Conservation (phyloP, 92 coral and sea anemone genomes). For the Phymanthus crucifer region DNA sequence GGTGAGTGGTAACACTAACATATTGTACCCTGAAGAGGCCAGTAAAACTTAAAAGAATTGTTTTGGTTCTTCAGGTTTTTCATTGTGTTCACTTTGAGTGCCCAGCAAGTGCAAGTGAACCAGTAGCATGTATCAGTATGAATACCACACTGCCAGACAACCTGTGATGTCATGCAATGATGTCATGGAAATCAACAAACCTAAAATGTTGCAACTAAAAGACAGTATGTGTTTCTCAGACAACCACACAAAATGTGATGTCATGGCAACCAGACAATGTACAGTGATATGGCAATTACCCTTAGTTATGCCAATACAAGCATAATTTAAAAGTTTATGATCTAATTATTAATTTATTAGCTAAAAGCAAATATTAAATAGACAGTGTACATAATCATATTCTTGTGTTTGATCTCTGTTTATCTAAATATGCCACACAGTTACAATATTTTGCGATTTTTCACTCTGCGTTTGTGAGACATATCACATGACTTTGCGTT, state of each 20-base stretch:
- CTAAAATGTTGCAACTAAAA: background rate
- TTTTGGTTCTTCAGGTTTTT: conserved; percentile 65
- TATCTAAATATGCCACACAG: too few species aligned
- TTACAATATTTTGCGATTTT: too few species aligned
- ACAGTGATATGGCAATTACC: background rate
- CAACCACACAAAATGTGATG: background rate
- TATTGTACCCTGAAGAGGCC: background rate
- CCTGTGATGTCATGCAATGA: background rate
- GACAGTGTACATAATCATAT: background rate
- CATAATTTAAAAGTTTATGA: background rate
- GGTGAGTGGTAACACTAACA: conserved; percentile 35
- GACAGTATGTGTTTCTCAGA: background rate
- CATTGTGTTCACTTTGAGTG: conserved; percentile 99
- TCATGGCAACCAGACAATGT: background rate
- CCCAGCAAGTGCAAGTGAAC: conserved; percentile 42
- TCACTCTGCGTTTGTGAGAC: too few species aligned
- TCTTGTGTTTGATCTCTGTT: background rate
- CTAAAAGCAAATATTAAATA: background rate
- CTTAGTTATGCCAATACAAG: too few species aligned
- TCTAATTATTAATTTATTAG: background rate
- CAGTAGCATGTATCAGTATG: background rate
- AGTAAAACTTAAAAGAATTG: background rate
- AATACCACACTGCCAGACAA: background rate
- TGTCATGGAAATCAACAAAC: background rate
- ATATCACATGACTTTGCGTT: too few species aligned